A percentile compares a stretch with the other conserved stretches of the same genome.
Conservation (phyloP, 2,888 invertebrate species). For the Leptinotarsa peninsularis region DNA sequence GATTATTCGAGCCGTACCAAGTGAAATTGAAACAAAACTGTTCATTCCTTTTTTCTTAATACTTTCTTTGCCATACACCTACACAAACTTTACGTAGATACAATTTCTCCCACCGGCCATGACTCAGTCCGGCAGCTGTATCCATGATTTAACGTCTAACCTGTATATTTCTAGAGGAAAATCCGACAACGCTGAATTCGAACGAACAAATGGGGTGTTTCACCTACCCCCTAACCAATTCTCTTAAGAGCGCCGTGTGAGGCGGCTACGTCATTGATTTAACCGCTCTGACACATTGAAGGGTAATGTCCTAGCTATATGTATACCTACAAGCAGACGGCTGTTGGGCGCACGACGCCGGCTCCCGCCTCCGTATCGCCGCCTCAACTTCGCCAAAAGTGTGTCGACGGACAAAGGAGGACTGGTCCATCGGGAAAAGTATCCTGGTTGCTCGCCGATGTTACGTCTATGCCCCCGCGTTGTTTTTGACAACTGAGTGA, state of each 20-base stretch:
- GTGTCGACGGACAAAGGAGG: slow-evolving; percentile 14
- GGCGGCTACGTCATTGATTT: slow-evolving; percentile 55
- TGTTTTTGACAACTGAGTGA: too few species aligned
- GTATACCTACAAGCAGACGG: slow-evolving; percentile 26
- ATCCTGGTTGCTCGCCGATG: neutral
- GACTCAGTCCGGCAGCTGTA: too few species aligned
- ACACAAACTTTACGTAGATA: too few species aligned
- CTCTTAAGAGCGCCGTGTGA: neutral
- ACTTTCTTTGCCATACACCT: too few species aligned
- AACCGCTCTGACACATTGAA: slow-evolving; percentile 59
- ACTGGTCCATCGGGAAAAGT: neutral
- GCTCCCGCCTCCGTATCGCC: slow-evolving; percentile 17
- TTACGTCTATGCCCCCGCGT: too few species aligned
- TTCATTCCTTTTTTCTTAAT: too few species aligned
- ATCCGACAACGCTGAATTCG: slow-evolving; percentile 6
- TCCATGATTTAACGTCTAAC: too few species aligned
- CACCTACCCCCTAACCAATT: neutral
- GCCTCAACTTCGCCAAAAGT: slow-evolving; percentile 15
- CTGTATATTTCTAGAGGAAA: neutral
- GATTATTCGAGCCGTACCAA: too few species aligned
- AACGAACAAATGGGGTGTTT: neutral
- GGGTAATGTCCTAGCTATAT: slow-evolving; percentile 58
- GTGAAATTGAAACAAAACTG: too few species aligned
- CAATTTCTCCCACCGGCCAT: too few species aligned
- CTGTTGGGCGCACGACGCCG: slow-evolving; percentile 26